Base-by-base conservation (phyloP, 2,113 vertebrate species). In the Clinocottus analis region DNA sequence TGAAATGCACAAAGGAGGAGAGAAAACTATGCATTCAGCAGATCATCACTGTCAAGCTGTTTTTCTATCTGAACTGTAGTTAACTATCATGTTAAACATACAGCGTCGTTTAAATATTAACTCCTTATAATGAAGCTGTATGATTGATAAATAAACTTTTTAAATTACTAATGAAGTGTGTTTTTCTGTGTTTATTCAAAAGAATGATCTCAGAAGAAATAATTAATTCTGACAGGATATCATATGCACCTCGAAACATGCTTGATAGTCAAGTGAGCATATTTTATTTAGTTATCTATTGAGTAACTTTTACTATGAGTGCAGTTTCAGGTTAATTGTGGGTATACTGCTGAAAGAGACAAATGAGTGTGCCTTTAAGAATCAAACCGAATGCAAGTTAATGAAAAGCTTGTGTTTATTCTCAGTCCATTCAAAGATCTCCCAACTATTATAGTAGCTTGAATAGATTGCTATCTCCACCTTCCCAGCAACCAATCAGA, bases 21-120 rank as follows among this genome's bases (percentile, higher is more conserved):
- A 49, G 2, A 62, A 41, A n/a, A 19, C 7, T 55, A 11, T 41
- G 23, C 25, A 45, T 66, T 47, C 63, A 45, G 25, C 25, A 65
- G 6, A 25, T 64, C 21, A 33, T 4, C 29, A 23, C 21, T 35
- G 33, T 37, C 7, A 25, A 33, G 4, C 19, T 11, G 8, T 35
- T 63, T 64, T 53, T 58, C 27, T n/a, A 25, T 74, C 66, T 35
- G 33, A 66, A 25, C 39, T 43, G 5, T 17, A 51, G 11, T 64
- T 25, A 69, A 80, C 25, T 75, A 2, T 47, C 19, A 51, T 29
- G 3, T 65, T 78, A 21, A 65, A 27, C n/a, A 14, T 31, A 63
- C 7, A 72, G n/a, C 43, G 37, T 21, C 61, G 41, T 88, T 65
- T 86, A 85, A 56, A 85, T 85, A 72, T 65, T 37, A 2, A 71